Percentiles rank a stretch among this genome's conserved stretches.
phyloP scores from a whole-genome alignment of 1,140 invertebrate species.

The Micrasema minimum region DNA sequence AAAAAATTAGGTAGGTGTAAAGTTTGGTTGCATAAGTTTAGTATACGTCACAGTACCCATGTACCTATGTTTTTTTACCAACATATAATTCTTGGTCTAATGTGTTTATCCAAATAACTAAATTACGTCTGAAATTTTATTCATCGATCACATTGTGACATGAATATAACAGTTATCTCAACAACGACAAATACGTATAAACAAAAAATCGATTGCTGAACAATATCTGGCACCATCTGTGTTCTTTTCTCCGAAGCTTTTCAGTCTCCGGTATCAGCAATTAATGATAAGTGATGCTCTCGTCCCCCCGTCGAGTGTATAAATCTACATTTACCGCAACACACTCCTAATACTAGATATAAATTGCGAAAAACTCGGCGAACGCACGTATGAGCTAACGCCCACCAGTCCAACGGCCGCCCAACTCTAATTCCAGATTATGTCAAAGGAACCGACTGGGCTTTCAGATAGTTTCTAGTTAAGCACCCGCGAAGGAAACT shows the following conservation, averaged over 20 bases:
- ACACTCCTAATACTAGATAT: conserved; percentile 48
- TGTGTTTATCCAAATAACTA: no score
- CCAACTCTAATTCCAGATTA: no score
- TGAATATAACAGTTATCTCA: no score
- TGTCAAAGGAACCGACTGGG: background rate
- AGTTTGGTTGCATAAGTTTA: no score
- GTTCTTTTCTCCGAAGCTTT: conserved; percentile 3
- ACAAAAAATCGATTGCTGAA: no score
- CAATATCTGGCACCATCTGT: background rate
- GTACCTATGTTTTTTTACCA: no score
- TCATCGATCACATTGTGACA: no score
- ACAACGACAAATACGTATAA: no score
- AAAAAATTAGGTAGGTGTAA: no score
- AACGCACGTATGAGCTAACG: conserved; percentile 2
- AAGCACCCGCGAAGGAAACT: background rate
- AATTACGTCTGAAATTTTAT: no score
- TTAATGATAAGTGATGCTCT: conserved; percentile 51
- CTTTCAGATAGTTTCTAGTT: background rate
- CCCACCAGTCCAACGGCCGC: background rate
- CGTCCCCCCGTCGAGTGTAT: conserved; percentile 46
- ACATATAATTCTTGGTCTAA: no score
- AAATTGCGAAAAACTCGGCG: conserved; percentile 44
- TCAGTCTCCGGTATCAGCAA: conserved; percentile 25
- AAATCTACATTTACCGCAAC: conserved; percentile 50
- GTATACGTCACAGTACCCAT: no score